phyloP scores from a whole-genome alignment of 2,888 invertebrate species.

The Ypsolopha sequella region DNA sequence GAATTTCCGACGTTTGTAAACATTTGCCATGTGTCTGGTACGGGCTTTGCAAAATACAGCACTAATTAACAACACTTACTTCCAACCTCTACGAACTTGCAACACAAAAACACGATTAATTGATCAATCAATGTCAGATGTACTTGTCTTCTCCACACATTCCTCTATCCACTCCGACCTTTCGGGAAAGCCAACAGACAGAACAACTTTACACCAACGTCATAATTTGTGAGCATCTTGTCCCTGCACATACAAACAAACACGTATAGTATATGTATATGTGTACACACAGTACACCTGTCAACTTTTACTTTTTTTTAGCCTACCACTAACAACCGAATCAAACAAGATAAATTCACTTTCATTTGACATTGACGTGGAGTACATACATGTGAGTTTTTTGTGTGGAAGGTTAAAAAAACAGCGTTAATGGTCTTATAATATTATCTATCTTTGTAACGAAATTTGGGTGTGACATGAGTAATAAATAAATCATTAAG shows the following conservation, averaged over 20 bases:
- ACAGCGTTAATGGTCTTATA: too few species aligned
- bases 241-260: neutral
- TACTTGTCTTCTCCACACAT: conserved; percentile 4
- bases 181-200: conserved; percentile 43
- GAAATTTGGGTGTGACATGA: too few species aligned
- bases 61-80: too few species aligned
- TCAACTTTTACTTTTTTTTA: conserved; percentile 34
- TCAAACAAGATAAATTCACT: conserved; percentile 35
- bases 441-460: too few species aligned
- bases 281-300: too few species aligned
- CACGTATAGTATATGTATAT: neutral
- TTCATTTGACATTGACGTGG: conserved; percentile 20
- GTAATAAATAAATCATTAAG: too few species aligned
- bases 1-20: too few species aligned
- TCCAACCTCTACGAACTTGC: too few species aligned
- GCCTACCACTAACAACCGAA: conserved; percentile 11
- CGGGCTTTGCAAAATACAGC: too few species aligned
- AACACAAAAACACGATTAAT: neutral
- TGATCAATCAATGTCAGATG: neutral
- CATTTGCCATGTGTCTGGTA: too few species aligned
- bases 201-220: neutral
- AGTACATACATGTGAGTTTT: too few species aligned
- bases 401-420: too few species aligned
- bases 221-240: conserved; percentile 18
- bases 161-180: conserved; percentile 33